Evolutionary conservation across 2,113 vertebrate genomes (phyloP).

Genomic region (Periophthalmodon schlosseri): DNA sequence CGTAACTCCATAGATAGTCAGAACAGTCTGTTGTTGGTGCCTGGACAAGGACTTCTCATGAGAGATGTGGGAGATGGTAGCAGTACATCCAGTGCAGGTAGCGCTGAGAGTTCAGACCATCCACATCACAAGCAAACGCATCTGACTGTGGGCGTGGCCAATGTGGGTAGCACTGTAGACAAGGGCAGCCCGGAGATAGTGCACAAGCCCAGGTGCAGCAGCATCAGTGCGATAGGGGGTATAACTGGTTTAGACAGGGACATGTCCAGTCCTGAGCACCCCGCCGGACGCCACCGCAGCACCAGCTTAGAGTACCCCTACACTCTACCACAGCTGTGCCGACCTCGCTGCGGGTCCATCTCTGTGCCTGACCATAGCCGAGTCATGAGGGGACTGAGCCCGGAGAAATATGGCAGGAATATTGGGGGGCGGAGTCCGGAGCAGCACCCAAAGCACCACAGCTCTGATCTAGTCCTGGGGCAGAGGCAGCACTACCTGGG

Average conservation of each 20-base stretch:
- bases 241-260: conserved; percentile 53
- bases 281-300: conserved; percentile 81
- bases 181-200: conserved; percentile 85
- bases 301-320: conserved; percentile 88
- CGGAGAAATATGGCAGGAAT: conserved; percentile 73
- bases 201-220: conserved; percentile 82
- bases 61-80: conserved; percentile 94
- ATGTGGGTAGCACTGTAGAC: conserved; percentile 57
- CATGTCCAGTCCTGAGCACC: conserved; percentile 84
- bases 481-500: conserved; percentile 76
- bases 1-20: conserved; percentile 95
- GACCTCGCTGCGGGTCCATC: conserved; percentile 79
- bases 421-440: conserved; percentile 78
- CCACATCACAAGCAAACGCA: conserved; percentile 84
- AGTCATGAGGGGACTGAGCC: conserved; percentile 87
- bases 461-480: conserved; percentile 68
- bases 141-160: conserved; percentile 75
- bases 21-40: conserved; percentile 84
- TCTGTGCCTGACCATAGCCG: conserved; percentile 85
- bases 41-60: conserved; percentile 78
- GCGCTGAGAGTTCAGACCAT: conserved; percentile 92
- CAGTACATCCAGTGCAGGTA: conserved; percentile 93
- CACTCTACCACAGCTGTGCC: conserved; percentile 73
- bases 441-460: conserved; percentile 82
- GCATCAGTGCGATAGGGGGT: conserved; percentile 64